Percentiles rank a stretch among this genome's conserved stretches.
Evolutionary conservation across 2,888 invertebrate species (phyloP).

Genomic region (Mesoligia furuncula): DNA sequence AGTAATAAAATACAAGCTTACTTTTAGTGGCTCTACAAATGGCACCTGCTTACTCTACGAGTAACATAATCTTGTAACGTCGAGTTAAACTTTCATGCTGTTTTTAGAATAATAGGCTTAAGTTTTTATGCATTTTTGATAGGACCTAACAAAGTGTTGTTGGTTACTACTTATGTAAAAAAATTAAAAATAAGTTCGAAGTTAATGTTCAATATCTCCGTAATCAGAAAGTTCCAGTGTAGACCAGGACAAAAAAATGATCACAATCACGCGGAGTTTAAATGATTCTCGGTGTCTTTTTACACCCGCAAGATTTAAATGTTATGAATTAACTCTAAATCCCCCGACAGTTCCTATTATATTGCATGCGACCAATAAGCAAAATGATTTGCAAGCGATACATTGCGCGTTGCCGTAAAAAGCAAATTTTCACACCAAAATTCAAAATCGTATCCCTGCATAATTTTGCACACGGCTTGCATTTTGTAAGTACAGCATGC

Average conservation of each 20-base stretch:
- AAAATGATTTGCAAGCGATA: neutral
- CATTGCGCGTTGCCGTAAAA: neutral
- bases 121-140: constrained; percentile 19
- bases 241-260: too few species aligned
- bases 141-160: neutral
- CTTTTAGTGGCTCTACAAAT: constrained; percentile 30
- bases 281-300: too few species aligned
- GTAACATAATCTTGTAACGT: constrained; percentile 22
- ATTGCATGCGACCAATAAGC: neutral
- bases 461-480: neutral
- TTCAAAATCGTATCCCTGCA: neutral
- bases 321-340: neutral
- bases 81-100: constrained; percentile 7
- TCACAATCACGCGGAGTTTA: too few species aligned
- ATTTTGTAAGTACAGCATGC: neutral
- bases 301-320: too few species aligned
- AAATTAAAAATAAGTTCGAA: too few species aligned
- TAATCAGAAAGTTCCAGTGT: too few species aligned
- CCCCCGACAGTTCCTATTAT: neutral
- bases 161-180: neutral
- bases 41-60: constrained; percentile 9
- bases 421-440: neutral
- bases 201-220: too few species aligned
- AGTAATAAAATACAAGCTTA: constrained; percentile 14
- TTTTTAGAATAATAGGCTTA: constrained; percentile 3